Base-by-base conservation (phyloP, 2,113 vertebrate genomes). In the Rousettus leschenaultii region DNA sequence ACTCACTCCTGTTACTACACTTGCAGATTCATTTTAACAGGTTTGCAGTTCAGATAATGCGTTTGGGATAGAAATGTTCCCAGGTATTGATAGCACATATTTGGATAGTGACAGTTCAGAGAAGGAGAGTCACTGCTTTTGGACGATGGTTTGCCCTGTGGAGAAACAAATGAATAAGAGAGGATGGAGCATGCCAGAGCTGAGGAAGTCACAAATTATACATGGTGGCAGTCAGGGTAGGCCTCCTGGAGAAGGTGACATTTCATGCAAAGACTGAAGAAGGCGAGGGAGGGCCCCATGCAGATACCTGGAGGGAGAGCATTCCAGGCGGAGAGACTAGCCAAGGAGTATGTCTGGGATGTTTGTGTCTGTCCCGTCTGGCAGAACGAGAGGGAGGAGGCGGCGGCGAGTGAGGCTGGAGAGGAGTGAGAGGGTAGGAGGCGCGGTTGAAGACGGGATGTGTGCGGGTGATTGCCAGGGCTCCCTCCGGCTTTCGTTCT, bases 251-350 rank as follows among this genome's bases (percentile, higher is more conserved):
- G 71, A 73, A 78, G 86, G 16, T 68, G 48, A 38, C 86, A 43
- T 71, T 78, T 63, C n/a, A 48, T 66, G 22, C 83, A 45, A n/a
- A 75, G 73, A 70, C 43, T 73, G 73, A 96, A 90, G 68, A 33
- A 80, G 6, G 51, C 61, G 21, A 80, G 51, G 77, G 40, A 84
- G 78, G 59, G 51, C 45, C 18, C 75, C 3, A 1, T 53, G 66
- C n/a, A 68, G 1, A 1, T 66, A 7, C 35, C 70, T 80, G 30
- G 28, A 73, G 30, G 57, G 61, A 71, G 35, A 73, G 19, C 48
- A 2, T 33, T 68, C 75, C 40, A 48, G 83, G 45, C 3, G 0
- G 61, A 79, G 33, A 61, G 51, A 51, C 51, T 51, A 51, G 48
- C 48, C 48, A 51, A 14, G 75, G 38, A 4, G 4, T 24, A 0